Evolutionary conservation across 2,113 vertebrate species (phyloP), one percentile per base, ranked within the genome.

Genomic region (Strigops habroptila): DNA sequence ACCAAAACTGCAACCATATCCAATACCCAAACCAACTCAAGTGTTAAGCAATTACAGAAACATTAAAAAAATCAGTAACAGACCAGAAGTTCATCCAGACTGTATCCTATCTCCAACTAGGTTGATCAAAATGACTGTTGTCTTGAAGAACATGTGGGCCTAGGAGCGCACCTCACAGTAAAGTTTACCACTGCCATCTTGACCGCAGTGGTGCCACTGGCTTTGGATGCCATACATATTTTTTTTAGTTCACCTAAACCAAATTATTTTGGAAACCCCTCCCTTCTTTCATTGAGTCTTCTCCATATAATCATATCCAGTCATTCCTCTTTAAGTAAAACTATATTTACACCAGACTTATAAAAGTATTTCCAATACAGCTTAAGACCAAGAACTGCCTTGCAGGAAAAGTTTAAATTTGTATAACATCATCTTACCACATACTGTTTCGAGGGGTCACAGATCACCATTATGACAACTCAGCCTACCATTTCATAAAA

Each of bases 31-130:
- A 78, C 28, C 22, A 87, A 62, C 4, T 2, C 15, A 52, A 78
- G 22, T 48, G 64, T 79, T 79, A 57, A 43, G 17, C 71, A 84
- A 91, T 41, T 60, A 70, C 27, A 92, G 31, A 92, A 94, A 63
- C 9, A 4, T 53, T 53, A 59, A 63, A 55, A 92, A 83, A 91
- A 86, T 28, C 55, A 82, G 4, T 71, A 91, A 86, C 73, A 84
- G 17, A 65, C 19, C 43, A 91, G 18, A 76, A 82, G 52, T 60
- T 76, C 33, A 90, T 17, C 37, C 41, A 85, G 70, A 4, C 3
- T 13, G 18, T 27, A 87, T 24, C 24, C 44, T n/a, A n/a, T 5
- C 27, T 79, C 48, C 69, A 94, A 33, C 9, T 33, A 73, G 7
- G 35, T 4, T 79, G 39, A 91, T 48, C 24, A 91, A 82, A 90